Percentiles rank a stretch among this genome's conserved stretches.
Evolutionary conservation across 2,888 invertebrate species (phyloP).

Genomic region (Drosophila robusta): DNA sequence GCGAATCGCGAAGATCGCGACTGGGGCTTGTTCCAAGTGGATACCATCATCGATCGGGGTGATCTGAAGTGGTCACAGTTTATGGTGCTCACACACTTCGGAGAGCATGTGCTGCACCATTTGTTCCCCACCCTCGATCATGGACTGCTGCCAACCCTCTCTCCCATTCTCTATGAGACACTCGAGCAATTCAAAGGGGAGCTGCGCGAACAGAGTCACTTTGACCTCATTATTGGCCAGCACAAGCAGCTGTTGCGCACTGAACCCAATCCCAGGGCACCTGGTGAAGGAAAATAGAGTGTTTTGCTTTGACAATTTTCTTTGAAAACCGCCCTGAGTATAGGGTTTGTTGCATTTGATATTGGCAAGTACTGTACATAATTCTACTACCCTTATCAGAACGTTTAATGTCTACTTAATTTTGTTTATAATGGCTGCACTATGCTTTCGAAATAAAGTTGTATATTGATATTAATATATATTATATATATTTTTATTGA

Average conservation of each 20-base stretch:
- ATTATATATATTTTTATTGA: too few species aligned
- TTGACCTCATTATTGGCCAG: slow-evolving; percentile 89
- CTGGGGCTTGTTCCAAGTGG: slow-evolving; percentile 92
- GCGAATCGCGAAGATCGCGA: slow-evolving; percentile 86
- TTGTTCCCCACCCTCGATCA: slow-evolving; percentile 93
- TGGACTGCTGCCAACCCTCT: slow-evolving; percentile 88
- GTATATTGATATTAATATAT: too few species aligned
- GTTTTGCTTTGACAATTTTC: background rate
- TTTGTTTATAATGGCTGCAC: background rate
- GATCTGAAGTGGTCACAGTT: slow-evolving; percentile 89
- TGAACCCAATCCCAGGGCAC: slow-evolving; percentile 84
- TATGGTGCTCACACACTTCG: slow-evolving; percentile 90
- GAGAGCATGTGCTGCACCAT: slow-evolving; percentile 92
- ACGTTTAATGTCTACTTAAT: background rate
- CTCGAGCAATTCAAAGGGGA: slow-evolving; percentile 83
- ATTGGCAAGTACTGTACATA: background rate
- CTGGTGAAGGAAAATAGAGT: slow-evolving; percentile 63
- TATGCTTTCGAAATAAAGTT: background rate
- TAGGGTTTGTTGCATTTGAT: background rate
- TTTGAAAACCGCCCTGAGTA: background rate
- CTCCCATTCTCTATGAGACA: slow-evolving; percentile 86
- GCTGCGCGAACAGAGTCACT: slow-evolving; percentile 86
- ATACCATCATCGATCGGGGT: slow-evolving; percentile 90
- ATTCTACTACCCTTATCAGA: background rate
- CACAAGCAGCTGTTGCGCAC: slow-evolving; percentile 87